These are phyloP conservation scores for Ptychadena robeensis DNA, from an alignment of 2,797 vertebrate species.

Conservation along the genomic window DNA sequence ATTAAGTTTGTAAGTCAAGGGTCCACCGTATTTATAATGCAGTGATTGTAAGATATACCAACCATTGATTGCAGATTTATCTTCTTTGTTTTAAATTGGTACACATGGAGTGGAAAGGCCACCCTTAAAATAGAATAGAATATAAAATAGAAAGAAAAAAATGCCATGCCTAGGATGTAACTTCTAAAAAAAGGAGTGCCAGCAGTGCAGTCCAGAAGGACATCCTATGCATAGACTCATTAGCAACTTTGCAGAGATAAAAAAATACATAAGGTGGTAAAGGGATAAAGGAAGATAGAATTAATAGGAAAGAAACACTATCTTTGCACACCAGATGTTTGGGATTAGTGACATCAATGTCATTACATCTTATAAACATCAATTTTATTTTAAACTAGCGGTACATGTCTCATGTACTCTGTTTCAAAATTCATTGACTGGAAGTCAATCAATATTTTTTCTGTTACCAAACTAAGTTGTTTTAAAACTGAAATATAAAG, in stretches of 20 bases:
- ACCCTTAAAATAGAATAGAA: too few species aligned
- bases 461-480: background rate
- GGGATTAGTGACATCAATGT: constrained; percentile 34
- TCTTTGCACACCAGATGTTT: constrained; percentile 44
- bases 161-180: too few species aligned
- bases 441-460: constrained; percentile 14
- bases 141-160: too few species aligned
- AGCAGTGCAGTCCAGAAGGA: background rate
- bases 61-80: too few species aligned
- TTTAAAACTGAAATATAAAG: background rate
- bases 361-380: constrained; percentile 32
- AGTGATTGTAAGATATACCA: too few species aligned
- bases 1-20: too few species aligned
- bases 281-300: constrained; percentile 10
- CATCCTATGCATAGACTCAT: background rate
- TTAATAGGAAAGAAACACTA: constrained; percentile 32
- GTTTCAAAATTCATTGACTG: constrained; percentile 10
- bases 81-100: too few species aligned
- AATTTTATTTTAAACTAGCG: constrained; percentile 8
- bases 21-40: too few species aligned
- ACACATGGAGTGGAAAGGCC: too few species aligned
- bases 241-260: constrained; percentile 15
- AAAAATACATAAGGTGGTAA: constrained; percentile 12
- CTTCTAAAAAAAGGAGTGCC: background rate
- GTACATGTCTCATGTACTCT: constrained; percentile 10